These are phyloP conservation scores for Pampusana beccarii DNA, from an alignment of 2,113 vertebrate species.

Conservation along the genomic window DNA sequence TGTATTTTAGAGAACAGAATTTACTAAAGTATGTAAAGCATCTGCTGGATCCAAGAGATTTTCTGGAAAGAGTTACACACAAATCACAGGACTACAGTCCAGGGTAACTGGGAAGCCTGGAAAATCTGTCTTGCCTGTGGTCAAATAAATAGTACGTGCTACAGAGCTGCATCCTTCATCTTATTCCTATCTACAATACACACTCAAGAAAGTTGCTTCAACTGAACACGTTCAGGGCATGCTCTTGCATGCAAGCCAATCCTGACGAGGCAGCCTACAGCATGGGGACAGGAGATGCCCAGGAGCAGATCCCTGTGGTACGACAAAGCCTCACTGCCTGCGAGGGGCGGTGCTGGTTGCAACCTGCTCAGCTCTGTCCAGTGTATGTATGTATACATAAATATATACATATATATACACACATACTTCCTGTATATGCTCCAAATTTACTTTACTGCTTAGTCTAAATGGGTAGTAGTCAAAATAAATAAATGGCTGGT, in stretches of 20 bases:
- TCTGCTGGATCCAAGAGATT: background rate
- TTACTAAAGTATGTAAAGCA: background rate
- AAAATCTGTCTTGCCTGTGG: background rate
- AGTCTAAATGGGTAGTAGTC: background rate
- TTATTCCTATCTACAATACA: background rate
- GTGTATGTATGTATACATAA: too few species aligned
- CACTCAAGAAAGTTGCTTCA: background rate
- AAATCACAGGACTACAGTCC: background rate
- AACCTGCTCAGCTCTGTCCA: background rate
- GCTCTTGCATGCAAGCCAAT: background rate
- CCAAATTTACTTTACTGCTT: background rate
- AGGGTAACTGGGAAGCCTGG: background rate
- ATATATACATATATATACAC: too few species aligned
- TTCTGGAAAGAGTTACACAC: background rate
- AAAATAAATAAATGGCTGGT: background rate
- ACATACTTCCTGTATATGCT: background rate
- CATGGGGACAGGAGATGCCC: background rate
- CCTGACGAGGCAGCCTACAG: background rate
- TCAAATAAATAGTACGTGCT: background rate
- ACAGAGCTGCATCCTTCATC: background rate
- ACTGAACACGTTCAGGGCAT: background rate
- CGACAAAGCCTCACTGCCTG: background rate
- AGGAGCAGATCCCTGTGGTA: background rate
- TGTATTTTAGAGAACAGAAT: background rate
- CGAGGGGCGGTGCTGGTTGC: background rate